Percentiles rank a stretch among this genome's conserved stretches.
These are phyloP conservation scores for Grallaria varia DNA, from an alignment of 2,113 vertebrate species.

Conservation along the genomic window DNA sequence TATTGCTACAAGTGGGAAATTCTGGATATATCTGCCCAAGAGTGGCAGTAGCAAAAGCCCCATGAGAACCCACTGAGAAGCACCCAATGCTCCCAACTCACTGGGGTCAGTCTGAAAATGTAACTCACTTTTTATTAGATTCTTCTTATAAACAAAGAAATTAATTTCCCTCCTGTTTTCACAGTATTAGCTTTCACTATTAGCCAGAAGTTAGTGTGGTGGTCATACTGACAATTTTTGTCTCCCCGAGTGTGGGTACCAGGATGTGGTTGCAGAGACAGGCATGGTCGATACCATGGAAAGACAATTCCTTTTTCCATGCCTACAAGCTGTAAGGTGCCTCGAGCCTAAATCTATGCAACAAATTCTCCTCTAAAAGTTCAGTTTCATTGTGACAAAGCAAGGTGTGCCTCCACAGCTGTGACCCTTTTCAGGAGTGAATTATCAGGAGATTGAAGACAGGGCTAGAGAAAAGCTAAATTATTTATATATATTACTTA, in stretches of 20 bases:
- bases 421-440: neutral
- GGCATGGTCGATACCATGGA: neutral
- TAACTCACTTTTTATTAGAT: neutral
- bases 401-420: neutral
- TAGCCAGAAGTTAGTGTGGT: neutral
- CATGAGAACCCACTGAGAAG: neutral
- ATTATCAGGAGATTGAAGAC: neutral
- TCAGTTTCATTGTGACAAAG: neutral
- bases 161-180: neutral
- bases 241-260: neutral
- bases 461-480: neutral
- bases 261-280: neutral
- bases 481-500: too few species aligned
- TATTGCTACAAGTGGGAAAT: neutral
- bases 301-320: neutral
- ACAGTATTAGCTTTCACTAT: neutral
- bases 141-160: neutral
- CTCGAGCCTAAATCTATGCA: neutral
- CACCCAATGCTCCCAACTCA: neutral
- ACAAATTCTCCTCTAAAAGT: neutral
- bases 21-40: neutral
- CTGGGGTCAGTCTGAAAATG: neutral
- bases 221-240: neutral
- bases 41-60: neutral
- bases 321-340: neutral